These are phyloP conservation scores for Macropis europaea DNA, from an alignment of 2,888 invertebrate species.

Conservation along the genomic window DNA sequence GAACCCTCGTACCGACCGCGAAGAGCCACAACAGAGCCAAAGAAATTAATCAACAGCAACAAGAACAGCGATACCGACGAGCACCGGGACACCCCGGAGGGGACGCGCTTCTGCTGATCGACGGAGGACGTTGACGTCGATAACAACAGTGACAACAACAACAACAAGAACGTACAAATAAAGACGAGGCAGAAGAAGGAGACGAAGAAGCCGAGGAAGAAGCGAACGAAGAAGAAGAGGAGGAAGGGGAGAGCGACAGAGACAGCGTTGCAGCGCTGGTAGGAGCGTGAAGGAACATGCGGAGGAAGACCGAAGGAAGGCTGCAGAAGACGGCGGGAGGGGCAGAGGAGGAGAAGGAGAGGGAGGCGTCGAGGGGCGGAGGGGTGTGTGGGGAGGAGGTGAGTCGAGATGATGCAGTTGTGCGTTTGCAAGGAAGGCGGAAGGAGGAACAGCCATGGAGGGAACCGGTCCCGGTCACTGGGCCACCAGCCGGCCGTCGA, in stretches of 20 bases:
- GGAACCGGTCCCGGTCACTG: slow-evolving; percentile 80
- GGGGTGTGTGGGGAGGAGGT: slow-evolving; percentile 42
- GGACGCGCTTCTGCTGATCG: no score
- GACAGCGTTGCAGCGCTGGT: slow-evolving; percentile 29
- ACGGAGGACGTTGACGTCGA: slow-evolving; percentile 23
- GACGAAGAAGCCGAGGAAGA: slow-evolving; percentile 23
- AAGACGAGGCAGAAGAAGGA: slow-evolving; percentile 7
- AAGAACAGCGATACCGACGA: no score
- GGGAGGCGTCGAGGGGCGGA: slow-evolving; percentile 28
- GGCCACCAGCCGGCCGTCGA: slow-evolving; percentile 80
- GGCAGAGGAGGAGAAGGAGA: slow-evolving; percentile 37
- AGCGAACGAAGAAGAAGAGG: slow-evolving; percentile 38
- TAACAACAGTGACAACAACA: background rate
- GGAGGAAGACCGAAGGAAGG: slow-evolving; percentile 47
- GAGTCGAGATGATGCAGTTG: slow-evolving; percentile 78
- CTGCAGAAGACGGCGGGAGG: slow-evolving; percentile 33
- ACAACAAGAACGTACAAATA: no score
- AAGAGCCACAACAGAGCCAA: no score
- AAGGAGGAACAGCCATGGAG: slow-evolving; percentile 79
- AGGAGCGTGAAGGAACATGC: slow-evolving; percentile 50
- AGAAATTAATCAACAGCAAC: no score
- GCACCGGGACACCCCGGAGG: no score
- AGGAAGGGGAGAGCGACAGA: slow-evolving; percentile 39
- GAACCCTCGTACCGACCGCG: no score
- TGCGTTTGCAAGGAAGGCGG: slow-evolving; percentile 80